Percentiles rank a stretch among this genome's conserved stretches.
These are phyloP conservation scores for Oeneis ivallda DNA, from an alignment of 2,888 invertebrate genomes.

Conservation along the genomic window DNA sequence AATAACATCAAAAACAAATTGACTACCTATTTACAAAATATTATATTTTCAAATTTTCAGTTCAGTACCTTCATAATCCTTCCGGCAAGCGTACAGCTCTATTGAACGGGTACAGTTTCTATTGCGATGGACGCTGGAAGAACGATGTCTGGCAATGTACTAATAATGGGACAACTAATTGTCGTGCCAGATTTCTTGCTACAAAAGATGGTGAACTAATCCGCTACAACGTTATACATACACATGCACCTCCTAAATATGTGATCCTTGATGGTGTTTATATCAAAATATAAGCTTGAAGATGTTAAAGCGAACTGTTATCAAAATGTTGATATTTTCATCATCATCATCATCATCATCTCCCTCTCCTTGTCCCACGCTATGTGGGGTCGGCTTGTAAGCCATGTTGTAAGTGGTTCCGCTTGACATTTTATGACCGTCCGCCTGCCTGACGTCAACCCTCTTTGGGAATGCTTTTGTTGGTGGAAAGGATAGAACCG, in stretches of 20 bases:
- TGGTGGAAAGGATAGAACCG: too few species aligned
- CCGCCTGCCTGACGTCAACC: too few species aligned
- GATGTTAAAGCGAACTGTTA: background rate
- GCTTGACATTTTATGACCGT: too few species aligned
- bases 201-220: conserved; percentile 10
- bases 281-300: conserved; percentile 6
- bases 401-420: too few species aligned
- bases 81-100: conserved; percentile 39
- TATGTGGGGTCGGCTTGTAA: too few species aligned
- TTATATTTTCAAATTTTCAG: conserved; percentile 31
- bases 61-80: conserved; percentile 35
- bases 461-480: too few species aligned
- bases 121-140: conserved; percentile 24
- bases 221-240: conserved; percentile 1
- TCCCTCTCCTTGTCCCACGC: too few species aligned
- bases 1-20: too few species aligned
- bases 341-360: too few species aligned
- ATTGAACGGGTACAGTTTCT: conserved; percentile 39
- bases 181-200: conserved; percentile 7
- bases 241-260: conserved; percentile 14
- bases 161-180: background rate
- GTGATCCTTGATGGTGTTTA: conserved; percentile 7
- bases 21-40: too few species aligned
- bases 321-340: too few species aligned
- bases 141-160: conserved; percentile 38